Conservation (phyloP, 30 jellyfish, hydroid and myxozoan genomes). For the Catostylus mosaicus region DNA sequence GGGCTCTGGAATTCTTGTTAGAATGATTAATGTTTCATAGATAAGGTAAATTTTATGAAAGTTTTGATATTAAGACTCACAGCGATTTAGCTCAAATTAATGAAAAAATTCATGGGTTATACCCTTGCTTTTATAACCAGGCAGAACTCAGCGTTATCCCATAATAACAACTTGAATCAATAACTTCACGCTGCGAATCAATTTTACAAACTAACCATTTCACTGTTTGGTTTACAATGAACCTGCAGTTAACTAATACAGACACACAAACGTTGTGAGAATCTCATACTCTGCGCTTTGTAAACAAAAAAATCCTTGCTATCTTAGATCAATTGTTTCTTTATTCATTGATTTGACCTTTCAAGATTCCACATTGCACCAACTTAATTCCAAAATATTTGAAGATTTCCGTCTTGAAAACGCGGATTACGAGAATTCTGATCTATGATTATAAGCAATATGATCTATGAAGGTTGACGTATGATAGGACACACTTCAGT, state of each 20-base stretch:
- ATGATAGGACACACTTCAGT: too few species aligned
- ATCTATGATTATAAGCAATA: constrained; percentile 36
- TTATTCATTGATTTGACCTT: background rate
- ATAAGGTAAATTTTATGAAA: too few species aligned
- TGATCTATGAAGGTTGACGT: constrained; percentile 55
- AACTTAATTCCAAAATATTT: constrained; percentile 58
- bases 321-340: background rate
- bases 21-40: too few species aligned
- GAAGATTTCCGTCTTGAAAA: constrained; percentile 35
- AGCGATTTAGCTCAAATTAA: too few species aligned
- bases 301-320: background rate
- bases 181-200: background rate
- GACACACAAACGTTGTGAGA: background rate
- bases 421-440: constrained; percentile 58
- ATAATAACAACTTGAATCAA: background rate
- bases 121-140: background rate
- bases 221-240: background rate
- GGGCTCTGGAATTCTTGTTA: too few species aligned
- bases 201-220: background rate
- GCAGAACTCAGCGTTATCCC: background rate
- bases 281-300: background rate
- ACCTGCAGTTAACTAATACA: background rate
- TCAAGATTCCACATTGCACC: background rate
- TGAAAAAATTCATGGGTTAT: too few species aligned
- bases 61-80: too few species aligned